Percentiles rank a stretch among this genome's conserved stretches.
phyloP scores from a whole-genome alignment of 1,140 invertebrate genomes.

The Nebria ingens region DNA sequence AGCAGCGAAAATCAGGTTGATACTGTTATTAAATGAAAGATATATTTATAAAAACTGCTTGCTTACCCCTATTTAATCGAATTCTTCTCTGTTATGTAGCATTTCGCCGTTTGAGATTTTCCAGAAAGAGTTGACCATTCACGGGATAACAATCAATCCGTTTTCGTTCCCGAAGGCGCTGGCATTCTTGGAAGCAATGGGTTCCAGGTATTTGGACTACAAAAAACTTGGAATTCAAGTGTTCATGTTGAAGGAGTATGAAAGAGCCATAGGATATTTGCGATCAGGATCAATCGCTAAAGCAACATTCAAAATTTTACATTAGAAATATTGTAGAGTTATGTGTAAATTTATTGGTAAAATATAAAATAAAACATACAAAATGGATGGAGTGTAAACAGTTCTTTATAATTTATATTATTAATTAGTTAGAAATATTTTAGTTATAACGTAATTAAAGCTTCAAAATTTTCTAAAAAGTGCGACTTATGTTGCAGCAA shows the following conservation, averaged over 20 bases:
- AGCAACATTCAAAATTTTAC: constrained; percentile 48
- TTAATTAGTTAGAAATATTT: neutral
- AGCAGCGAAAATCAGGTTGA: constrained; percentile 34
- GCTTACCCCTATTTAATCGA: neutral
- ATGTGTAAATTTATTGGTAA: neutral
- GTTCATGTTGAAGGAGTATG: constrained; percentile 45
- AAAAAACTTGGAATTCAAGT: constrained; percentile 52
- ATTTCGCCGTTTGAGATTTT: constrained; percentile 47
- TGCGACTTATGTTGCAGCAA: too few relatives aligned
- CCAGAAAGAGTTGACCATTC: constrained; percentile 49
- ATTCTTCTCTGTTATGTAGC: constrained; percentile 36
- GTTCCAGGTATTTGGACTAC: constrained; percentile 50
- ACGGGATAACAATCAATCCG: constrained; percentile 56
- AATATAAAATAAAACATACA: neutral
- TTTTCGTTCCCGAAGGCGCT: constrained; percentile 52
- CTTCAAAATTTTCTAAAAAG: too few relatives aligned
- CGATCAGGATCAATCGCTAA: constrained; percentile 51
- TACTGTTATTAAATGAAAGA: constrained; percentile 9
- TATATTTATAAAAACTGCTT: neutral
- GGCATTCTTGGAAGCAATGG: constrained; percentile 48
- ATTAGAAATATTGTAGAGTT: neutral
- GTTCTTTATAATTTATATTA: neutral
- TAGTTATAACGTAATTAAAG: neutral
- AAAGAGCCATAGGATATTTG: constrained; percentile 44
- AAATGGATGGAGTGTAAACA: neutral